Evolutionary conservation across 2,888 invertebrate species (phyloP).

Genomic region (Perizoma affinitatum): DNA sequence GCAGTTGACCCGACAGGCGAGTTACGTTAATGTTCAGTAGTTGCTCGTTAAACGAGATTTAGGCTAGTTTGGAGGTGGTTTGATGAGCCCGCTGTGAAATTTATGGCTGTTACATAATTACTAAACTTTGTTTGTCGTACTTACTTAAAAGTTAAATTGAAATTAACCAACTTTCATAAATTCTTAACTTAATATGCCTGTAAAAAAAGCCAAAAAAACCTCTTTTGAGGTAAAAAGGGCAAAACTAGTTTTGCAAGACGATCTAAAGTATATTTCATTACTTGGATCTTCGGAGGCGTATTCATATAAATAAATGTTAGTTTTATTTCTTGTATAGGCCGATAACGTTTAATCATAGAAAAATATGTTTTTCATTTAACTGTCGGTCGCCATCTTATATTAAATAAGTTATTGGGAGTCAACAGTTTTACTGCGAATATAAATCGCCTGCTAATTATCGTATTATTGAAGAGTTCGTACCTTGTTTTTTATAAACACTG

Average conservation of each 20-base stretch:
- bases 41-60: conserved; percentile 20
- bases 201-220: no score
- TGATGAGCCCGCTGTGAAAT: not conserved
- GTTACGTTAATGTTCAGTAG: conserved; percentile 7
- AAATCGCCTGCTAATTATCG: conserved; percentile 8
- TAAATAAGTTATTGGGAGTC: not conserved
- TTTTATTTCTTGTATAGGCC: not conserved
- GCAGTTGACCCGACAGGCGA: conserved; percentile 11
- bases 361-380: not conserved
- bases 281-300: no score
- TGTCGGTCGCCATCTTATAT: no score
- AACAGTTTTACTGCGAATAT: not conserved
- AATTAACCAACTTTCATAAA: no score
- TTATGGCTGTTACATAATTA: not conserved
- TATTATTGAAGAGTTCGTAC: conserved; percentile 9
- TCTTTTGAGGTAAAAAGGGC: no score
- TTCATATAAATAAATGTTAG: not conserved
- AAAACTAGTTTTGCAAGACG: no score
- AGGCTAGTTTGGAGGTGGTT: conserved; percentile 12
- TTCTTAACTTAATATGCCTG: no score
- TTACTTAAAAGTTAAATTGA: no score
- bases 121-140: no score
- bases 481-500: conserved; percentile 15
- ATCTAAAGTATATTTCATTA: no score
- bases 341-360: not conserved